phyloP scores from a whole-genome alignment of 2,888 invertebrate species.

The Apeira syringaria region DNA sequence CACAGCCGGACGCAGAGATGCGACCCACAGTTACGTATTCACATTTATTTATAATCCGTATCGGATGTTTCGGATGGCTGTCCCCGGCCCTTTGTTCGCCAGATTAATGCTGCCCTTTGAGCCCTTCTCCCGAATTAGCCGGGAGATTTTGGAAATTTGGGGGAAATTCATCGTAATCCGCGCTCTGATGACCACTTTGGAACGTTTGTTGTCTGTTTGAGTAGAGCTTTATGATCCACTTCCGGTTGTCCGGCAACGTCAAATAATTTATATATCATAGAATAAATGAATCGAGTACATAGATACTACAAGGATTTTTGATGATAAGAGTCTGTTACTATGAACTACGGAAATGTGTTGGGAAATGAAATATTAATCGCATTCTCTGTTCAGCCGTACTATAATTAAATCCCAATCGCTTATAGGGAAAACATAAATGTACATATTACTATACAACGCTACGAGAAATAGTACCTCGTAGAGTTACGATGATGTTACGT shows the following conservation, averaged over 20 bases:
- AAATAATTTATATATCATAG: too few species aligned
- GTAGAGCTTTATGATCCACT: conserved; percentile 2
- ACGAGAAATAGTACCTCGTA: too few species aligned
- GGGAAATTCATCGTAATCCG: conserved; percentile 25
- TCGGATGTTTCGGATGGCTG: conserved; percentile 24
- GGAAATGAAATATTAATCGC: too few species aligned
- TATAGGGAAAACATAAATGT: too few species aligned
- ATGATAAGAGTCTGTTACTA: too few species aligned
- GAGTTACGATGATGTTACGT: too few species aligned
- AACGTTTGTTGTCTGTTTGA: conserved; percentile 10
- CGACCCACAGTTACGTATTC: conserved; percentile 15
- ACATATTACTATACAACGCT: too few species aligned
- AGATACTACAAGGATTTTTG: too few species aligned
- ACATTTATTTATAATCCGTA: conserved; percentile 21
- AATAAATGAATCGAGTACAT: too few species aligned
- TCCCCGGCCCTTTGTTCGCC: conserved; percentile 23
- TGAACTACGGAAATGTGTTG: too few species aligned
- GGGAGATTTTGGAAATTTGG: conserved; percentile 12
- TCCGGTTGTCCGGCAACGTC: conserved; percentile 8
- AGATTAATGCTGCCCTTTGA: conserved; percentile 31
- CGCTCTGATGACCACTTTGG: conserved; percentile 21
- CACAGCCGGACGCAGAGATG: not conserved
- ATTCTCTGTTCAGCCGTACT: too few species aligned
- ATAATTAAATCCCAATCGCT: too few species aligned
- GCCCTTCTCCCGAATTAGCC: conserved; percentile 25